A percentile compares a stretch with the other conserved stretches of the same genome.
These are phyloP conservation scores for Gallinago stenura DNA, from an alignment of 2,797 vertebrate species.

Conservation along the genomic window DNA sequence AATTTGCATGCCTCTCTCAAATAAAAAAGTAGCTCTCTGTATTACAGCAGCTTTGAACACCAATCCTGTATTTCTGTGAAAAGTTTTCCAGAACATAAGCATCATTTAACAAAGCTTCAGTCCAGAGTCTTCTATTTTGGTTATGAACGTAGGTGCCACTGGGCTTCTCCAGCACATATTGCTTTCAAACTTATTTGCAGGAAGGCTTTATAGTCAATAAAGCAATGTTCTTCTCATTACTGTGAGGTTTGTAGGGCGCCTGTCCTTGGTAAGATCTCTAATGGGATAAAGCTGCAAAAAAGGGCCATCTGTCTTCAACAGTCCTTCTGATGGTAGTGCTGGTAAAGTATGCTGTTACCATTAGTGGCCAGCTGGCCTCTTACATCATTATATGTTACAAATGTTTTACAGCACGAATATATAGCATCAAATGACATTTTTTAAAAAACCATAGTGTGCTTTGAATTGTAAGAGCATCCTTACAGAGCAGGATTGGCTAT, in stretches of 20 bases:
- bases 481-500: slow-evolving; percentile 32
- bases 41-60: neutral
- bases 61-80: neutral
- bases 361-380: slow-evolving; percentile 71
- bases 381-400: slow-evolving; percentile 68
- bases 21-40: neutral
- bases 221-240: slow-evolving; percentile 29
- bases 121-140: neutral
- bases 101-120: neutral
- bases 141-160: neutral
- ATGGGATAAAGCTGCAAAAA: slow-evolving; percentile 42
- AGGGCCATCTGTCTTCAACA: slow-evolving; percentile 71
- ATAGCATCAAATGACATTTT: slow-evolving; percentile 51
- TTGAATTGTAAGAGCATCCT: slow-evolving; percentile 45
- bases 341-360: slow-evolving; percentile 59
- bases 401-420: slow-evolving; percentile 57
- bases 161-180: slow-evolving; percentile 3
- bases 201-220: slow-evolving; percentile 32
- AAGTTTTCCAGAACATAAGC: neutral
- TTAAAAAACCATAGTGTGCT: slow-evolving; percentile 24
- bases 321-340: slow-evolving; percentile 34
- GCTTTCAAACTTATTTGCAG: slow-evolving; percentile 42
- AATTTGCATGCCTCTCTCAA: neutral
- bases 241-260: neutral
- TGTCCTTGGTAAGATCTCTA: slow-evolving; percentile 48